These are phyloP conservation scores for Ptychodera flava DNA, from an alignment of 35 echinoderm and acorn worm species.

Conservation along the genomic window DNA sequence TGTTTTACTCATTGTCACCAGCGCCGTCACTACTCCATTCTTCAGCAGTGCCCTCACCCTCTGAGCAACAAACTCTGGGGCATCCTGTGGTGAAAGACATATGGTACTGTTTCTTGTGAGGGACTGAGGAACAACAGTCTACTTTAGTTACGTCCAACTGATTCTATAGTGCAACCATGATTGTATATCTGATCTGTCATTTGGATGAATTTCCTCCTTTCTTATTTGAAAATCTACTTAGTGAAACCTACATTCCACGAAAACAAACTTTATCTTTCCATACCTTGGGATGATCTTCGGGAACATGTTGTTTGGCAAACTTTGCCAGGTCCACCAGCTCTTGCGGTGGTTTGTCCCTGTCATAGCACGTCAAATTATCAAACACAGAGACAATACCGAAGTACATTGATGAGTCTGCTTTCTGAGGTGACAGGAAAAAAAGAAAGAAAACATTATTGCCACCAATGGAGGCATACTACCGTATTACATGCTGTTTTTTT, in stretches of 20 bases:
- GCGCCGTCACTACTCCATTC: conserved; percentile 65
- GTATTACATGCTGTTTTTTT: too few relatives aligned
- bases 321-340: conserved; percentile 77
- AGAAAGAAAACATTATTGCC: conserved; percentile 7
- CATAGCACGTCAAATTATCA: conserved; percentile 85
- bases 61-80: conserved; percentile 35
- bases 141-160: too few relatives aligned
- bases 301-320: conserved; percentile 96
- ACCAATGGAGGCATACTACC: too few relatives aligned
- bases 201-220: too few relatives aligned
- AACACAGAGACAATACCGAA: conserved; percentile 82
- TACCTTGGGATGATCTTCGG: conserved; percentile 88
- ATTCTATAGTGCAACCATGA: too few relatives aligned
- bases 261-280: neutral
- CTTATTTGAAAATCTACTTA: too few relatives aligned
- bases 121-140: too few relatives aligned
- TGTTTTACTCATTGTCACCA: conserved; percentile 79
- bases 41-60: conserved; percentile 70
- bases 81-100: too few relatives aligned
- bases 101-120: too few relatives aligned
- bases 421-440: conserved; percentile 29
- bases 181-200: too few relatives aligned
- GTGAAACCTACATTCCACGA: too few relatives aligned
- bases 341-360: conserved; percentile 57
- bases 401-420: conserved; percentile 56